phyloP scores from a whole-genome alignment of 2,113 vertebrate species.

The Ciconia stormi region DNA sequence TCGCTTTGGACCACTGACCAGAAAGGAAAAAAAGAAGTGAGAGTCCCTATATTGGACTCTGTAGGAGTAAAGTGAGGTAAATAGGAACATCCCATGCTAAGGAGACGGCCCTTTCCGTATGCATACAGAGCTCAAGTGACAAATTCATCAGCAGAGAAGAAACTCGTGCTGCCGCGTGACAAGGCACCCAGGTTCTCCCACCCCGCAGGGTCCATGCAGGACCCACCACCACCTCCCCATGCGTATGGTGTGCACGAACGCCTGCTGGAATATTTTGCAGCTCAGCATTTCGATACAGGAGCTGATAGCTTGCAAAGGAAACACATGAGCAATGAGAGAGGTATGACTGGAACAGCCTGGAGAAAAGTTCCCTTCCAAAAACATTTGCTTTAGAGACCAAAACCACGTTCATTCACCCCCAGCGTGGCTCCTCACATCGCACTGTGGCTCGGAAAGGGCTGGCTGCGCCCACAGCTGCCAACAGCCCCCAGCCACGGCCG shows the following conservation, averaged over 20 bases:
- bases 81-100: background rate
- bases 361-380: background rate
- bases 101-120: background rate
- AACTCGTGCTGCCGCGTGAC: background rate
- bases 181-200: background rate
- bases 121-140: rapidly evolving
- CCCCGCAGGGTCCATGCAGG: background rate
- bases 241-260: rapidly evolving
- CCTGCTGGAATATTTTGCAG: background rate
- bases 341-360: background rate
- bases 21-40: background rate
- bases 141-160: background rate
- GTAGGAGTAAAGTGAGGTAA: background rate
- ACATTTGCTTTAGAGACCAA: background rate
- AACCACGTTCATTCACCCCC: rapidly evolving
- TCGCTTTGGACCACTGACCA: background rate
- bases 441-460: background rate
- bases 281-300: background rate
- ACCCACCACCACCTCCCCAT: rapidly evolving
- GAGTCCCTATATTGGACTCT: background rate
- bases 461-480: background rate
- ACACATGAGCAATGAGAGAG: rapidly evolving
- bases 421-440: background rate
- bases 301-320: background rate
- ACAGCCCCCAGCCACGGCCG: background rate